These are phyloP conservation scores for Crocidura indochinensis DNA, from an alignment of 2,797 vertebrate genomes.

Conservation along the genomic window DNA sequence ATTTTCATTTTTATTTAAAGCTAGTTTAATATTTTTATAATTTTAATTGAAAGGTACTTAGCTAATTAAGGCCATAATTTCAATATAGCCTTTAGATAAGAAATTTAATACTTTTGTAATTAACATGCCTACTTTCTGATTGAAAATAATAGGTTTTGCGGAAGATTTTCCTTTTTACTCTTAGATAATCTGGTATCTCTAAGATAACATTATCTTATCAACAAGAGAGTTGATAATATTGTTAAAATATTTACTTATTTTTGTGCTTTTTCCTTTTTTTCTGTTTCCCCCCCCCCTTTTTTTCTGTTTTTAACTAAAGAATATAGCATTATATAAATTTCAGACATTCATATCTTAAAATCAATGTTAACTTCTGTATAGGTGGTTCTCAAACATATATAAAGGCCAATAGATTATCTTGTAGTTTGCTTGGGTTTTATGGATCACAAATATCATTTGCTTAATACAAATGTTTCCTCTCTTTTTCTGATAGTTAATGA, in stretches of 20 bases:
- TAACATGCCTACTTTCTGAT: slow-evolving; percentile 26
- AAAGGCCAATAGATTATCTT: slow-evolving; percentile 2
- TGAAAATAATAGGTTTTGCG: slow-evolving; percentile 43
- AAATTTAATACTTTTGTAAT: slow-evolving; percentile 61
- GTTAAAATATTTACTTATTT: background rate
- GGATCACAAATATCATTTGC: background rate
- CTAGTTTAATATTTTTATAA: slow-evolving; percentile 47
- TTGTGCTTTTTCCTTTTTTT: too few species aligned
- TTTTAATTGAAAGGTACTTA: slow-evolving; percentile 37
- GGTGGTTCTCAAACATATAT: slow-evolving; percentile 23
- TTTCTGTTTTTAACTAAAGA: too few species aligned
- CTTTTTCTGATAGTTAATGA: background rate
- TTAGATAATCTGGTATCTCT: background rate
- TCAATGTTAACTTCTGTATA: background rate
- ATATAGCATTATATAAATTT: too few species aligned
- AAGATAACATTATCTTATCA: slow-evolving; percentile 28
- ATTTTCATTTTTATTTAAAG: slow-evolving; percentile 46
- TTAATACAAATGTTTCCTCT: slow-evolving; percentile 14
- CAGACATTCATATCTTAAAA: too few species aligned
- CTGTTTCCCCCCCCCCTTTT: too few species aligned
- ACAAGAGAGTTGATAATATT: background rate
- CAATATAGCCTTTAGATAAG: slow-evolving; percentile 32
- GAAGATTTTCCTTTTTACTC: slow-evolving; percentile 35
- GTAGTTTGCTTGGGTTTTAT: background rate
- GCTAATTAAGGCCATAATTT: slow-evolving; percentile 36